Conservation (phyloP, 2,113 vertebrate species). For the Alouatta palliata region DNA sequence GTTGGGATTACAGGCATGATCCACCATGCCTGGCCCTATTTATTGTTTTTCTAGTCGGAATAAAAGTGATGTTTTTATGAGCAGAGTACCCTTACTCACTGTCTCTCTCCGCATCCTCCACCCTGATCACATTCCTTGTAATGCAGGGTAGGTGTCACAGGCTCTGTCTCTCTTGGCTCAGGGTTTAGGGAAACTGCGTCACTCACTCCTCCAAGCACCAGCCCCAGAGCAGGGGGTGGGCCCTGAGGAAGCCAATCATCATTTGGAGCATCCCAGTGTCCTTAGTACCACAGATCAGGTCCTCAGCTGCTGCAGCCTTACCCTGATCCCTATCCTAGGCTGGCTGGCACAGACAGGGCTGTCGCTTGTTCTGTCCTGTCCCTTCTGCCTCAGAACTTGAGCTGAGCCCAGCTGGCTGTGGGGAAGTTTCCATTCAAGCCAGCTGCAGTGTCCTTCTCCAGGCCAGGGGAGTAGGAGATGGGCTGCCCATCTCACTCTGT, state of each 20-base stretch:
- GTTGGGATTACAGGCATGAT: no score
- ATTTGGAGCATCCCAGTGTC: background rate
- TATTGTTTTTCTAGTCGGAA: conserved; percentile 14
- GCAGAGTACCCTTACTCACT: background rate
- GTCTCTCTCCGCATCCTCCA: no score
- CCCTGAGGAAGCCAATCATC: background rate
- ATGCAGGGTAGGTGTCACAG: background rate
- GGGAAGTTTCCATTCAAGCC: conserved; percentile 1
- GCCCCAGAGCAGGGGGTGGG: background rate
- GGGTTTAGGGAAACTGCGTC: background rate
- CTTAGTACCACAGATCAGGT: background rate
- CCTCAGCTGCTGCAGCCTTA: background rate
- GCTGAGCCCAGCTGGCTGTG: background rate
- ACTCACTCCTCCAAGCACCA: no score
- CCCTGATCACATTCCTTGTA: background rate
- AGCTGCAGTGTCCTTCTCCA: background rate
- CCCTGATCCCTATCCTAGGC: background rate
- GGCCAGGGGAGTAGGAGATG: background rate
- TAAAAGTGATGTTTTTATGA: background rate
- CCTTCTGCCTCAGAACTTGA: background rate
- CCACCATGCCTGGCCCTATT: background rate
- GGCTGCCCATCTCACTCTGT: background rate
- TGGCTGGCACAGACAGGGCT: background rate
- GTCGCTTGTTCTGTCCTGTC: background rate
- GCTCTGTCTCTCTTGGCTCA: background rate